A percentile compares a stretch with the other conserved stretches of the same genome.
phyloP scores from a whole-genome alignment of 30 jellyfish, hydroid and myxozoan genomes.

The Pelagia noctiluca region DNA sequence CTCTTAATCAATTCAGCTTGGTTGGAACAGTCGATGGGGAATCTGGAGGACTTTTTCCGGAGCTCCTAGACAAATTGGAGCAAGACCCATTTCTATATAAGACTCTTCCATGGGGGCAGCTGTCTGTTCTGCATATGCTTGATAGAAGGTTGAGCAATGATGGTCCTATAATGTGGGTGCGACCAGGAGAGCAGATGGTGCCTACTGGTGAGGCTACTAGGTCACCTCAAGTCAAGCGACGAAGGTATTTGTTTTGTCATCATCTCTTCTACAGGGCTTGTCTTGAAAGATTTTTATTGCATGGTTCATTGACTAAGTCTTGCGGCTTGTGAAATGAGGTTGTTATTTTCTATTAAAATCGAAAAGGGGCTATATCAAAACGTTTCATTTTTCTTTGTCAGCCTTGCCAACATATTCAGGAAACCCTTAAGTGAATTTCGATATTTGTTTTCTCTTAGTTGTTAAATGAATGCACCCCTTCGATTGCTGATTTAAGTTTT shows the following conservation, averaged over 20 bases:
- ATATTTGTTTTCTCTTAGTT: too few species aligned
- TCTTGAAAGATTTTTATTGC: too few species aligned
- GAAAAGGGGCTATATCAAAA: too few species aligned
- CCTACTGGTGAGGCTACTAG: conserved; percentile 90
- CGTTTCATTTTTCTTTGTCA: too few species aligned
- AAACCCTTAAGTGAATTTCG: too few species aligned
- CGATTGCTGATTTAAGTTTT: too few species aligned
- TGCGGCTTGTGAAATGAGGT: too few species aligned
- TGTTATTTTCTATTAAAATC: too few species aligned
- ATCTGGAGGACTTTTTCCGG: conserved; percentile 93
- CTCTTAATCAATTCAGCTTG: conserved; percentile 82
- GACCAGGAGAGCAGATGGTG: conserved; percentile 99
- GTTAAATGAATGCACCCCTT: too few species aligned
- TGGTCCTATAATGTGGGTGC: conserved; percentile 97
- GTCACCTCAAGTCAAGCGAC: conserved; percentile 76
- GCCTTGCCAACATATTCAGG: too few species aligned
- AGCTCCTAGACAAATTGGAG: conserved; percentile 80
- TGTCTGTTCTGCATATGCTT: conserved; percentile 72
- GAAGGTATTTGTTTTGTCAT: conserved; percentile 93
- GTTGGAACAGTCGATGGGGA: conserved; percentile 98
- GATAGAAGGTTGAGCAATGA: conserved; percentile 88
- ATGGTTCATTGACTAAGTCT: too few species aligned
- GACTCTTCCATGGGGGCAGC: conserved; percentile 97
- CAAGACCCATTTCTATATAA: conserved; percentile 87
- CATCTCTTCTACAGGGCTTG: too few species aligned